Percentiles rank a stretch among this genome's conserved stretches.
These are phyloP conservation scores for Valencia hispanica DNA, from an alignment of 2,797 vertebrate species.

Conservation along the genomic window DNA sequence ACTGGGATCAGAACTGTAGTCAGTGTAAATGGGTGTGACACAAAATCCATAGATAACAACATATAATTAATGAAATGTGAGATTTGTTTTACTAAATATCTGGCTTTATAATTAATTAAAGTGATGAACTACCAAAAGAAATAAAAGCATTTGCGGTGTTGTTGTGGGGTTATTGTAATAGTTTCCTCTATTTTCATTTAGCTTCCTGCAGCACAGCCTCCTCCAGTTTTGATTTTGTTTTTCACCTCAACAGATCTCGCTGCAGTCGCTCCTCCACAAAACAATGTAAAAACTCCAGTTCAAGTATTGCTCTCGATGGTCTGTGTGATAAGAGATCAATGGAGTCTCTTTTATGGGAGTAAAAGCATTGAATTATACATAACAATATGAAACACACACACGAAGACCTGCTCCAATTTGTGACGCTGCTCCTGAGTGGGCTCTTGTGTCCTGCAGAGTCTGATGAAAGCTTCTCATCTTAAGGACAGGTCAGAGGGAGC, in stretches of 20 bases:
- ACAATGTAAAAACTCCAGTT: conserved; percentile 8
- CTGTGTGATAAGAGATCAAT: conserved; percentile 64
- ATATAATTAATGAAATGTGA: neutral
- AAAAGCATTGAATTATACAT: conserved; percentile 65
- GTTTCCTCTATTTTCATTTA: neutral
- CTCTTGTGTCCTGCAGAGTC: conserved; percentile 72
- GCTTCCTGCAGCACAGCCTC: conserved; percentile 4
- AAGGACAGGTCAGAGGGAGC: conserved; percentile 72
- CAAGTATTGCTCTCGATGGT: conserved; percentile 32
- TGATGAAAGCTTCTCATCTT: conserved; percentile 82
- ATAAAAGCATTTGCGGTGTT: neutral
- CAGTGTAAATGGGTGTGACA: no score
- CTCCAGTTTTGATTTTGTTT: conserved; percentile 14
- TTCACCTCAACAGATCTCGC: conserved; percentile 20
- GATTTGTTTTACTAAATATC: neutral
- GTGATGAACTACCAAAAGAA: neutral
- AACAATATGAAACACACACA: conserved; percentile 46
- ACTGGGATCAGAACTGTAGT: neutral
- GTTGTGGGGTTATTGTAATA: no score
- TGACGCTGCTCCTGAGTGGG: conserved; percentile 75
- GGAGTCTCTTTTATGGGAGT: conserved; percentile 45
- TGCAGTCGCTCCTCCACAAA: conserved; percentile 8
- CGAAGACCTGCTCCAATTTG: conserved; percentile 71
- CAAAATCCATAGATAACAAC: neutral
- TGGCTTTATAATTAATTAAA: neutral